Evolutionary conservation across 53 echinoderm and acorn worm species (phyloP), one percentile per base, ranked within the genome.

Genomic region (Echinarachnius parma): DNA sequence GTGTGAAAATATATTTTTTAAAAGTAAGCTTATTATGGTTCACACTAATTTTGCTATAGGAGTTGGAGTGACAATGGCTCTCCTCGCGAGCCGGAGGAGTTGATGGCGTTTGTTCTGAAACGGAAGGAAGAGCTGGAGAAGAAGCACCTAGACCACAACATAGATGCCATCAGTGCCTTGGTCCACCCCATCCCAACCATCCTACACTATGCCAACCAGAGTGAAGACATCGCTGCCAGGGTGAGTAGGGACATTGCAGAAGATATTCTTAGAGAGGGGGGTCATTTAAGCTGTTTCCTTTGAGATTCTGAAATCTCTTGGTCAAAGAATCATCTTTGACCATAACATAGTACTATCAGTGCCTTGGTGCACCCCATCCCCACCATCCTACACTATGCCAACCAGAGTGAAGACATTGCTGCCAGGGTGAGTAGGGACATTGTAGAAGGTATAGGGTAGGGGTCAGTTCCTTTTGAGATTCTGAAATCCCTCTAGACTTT

Each of bases 291-390:
- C 77, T 9, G 44, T n/a, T n/a, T n/a, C n/a, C n/a, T n/a, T n/a
- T n/a, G n/a, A n/a, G n/a, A n/a, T n/a, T n/a, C n/a, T n/a, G n/a
- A n/a, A n/a, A n/a, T n/a, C n/a, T n/a, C n/a, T n/a, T n/a, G n/a
- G n/a, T n/a, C 39, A 32, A 30, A 39, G 4, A 20, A 55, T 5
- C 65, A 76, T 33, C 67, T 89, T n/a, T 10, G 89, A 89, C 62
- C 89, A 89, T 46, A 89, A 89, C 54, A 89, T 89, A 37, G 89
- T 39, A 78, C 80, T 28, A 69, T 89, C 1, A 80, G 89, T 22
- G 84, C 89, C 4, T 42, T 89, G 22, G 84, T 89, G 8, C 65
- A 75, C 15, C 80, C 80, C 5, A 84, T 64, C 15, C 69, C 89
- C 4, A 14, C 80, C n/a, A 22, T 87, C 39, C 27, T 84, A 8